Base-by-base conservation (phyloP, 2,113 vertebrate species). In the Glaucomys volans region DNA sequence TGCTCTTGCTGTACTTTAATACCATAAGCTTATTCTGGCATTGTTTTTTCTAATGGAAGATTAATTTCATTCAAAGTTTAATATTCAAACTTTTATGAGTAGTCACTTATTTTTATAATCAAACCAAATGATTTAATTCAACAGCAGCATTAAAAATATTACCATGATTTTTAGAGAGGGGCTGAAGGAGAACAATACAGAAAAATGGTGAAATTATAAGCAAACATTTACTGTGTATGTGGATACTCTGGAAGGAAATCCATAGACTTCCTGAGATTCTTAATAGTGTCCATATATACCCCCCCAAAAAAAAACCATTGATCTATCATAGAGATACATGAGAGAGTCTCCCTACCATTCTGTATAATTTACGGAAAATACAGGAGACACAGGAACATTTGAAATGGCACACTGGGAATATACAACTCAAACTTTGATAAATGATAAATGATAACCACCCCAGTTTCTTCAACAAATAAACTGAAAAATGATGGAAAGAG, bases 381-480 rank as follows among this genome's bases (percentile, higher is more conserved):
- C 79, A 47, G 47, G 4, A 2, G 24, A 30, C 35, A 42, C 0
- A 57, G 16, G 40, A 81, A 77, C 32, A 85, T 44, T 47, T 86
- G 77, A 95, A 88, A 95, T 86, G 67, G 26, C 13, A 91, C 26
- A 13, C 44, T 14, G 20, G 47, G 30, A 32, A 87, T 62, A 13
- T 64, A 94, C 91, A 89, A 92, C 74, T 30, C 18, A 40, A 4
- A 87, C 35, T 59, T 79, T 30, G 22, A 91, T 57, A 91, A 95
- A 72, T 5, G 22, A 71, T 85, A 13, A 85, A 37, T 50, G 14
- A 91, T 64, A 84, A 96, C 81, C 50, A 87, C 20, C 26, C 32
- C 66, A 90, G 64, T 85, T 91, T 95, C 89, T 90, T 82, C 44
- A 80, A 90, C 12, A 83, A 96, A 79, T 76, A 81, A 91, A 95